Evolutionary conservation across 2,888 invertebrate species (phyloP).

Genomic region (Pseudoips prasinana): DNA sequence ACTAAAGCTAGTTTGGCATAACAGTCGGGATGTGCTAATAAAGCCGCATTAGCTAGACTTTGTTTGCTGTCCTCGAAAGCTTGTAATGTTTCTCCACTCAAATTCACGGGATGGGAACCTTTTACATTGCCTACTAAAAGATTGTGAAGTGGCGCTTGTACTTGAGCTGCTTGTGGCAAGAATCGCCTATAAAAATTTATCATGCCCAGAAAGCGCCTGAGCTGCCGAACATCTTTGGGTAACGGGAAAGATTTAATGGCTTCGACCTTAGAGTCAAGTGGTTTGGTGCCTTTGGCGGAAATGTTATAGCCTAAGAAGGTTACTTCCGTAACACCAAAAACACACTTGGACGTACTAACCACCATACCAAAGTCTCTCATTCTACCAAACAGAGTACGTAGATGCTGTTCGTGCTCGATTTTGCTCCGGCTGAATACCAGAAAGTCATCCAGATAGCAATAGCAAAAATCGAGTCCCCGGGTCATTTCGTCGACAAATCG

Average conservation of each 20-base stretch:
- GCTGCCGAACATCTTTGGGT: constrained; percentile 3
- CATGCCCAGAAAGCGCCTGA: constrained; percentile 13
- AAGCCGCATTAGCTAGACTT: constrained; percentile 1
- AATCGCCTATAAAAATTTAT: constrained; percentile 4
- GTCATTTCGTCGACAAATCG: constrained; percentile 2
- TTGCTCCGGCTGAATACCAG: neutral
- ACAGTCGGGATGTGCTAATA: constrained; percentile 2
- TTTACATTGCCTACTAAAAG: constrained; percentile 4
- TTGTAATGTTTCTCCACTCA: neutral
- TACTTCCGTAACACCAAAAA: neutral
- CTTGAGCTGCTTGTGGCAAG: constrained; percentile 2
- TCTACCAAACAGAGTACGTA: neutral
- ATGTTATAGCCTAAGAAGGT: constrained; percentile 5
- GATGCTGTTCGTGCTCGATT: neutral
- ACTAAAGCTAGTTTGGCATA: constrained; percentile 2
- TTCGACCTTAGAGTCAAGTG: constrained; percentile 3
- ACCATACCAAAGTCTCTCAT: constrained; percentile 1
- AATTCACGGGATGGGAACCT: constrained; percentile 3
- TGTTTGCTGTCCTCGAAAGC: constrained; percentile 6
- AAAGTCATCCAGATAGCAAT: too few relatives aligned
- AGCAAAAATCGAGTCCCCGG: neutral
- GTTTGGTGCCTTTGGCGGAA: constrained; percentile 3
- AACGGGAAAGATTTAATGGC: constrained; percentile 14
- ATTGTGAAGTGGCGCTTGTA: constrained; percentile 8
- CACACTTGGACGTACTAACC: neutral